A percentile compares a stretch with the other conserved stretches of the same genome.
Conservation (phyloP, 1,140 invertebrate species). For the Ceratosolen solmsi region DNA sequence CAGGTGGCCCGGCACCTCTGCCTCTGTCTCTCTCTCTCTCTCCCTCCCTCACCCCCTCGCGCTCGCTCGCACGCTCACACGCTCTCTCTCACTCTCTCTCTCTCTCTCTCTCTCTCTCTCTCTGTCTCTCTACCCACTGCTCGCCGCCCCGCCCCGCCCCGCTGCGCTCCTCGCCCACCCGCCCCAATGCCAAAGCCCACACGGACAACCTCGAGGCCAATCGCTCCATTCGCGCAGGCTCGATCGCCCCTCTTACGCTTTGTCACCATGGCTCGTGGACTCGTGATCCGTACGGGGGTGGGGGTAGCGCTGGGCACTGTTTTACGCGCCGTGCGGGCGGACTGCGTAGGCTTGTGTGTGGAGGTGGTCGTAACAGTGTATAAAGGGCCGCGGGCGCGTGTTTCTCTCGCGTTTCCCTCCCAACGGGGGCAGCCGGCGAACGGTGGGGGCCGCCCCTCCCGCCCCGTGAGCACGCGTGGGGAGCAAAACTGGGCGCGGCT, state of each 20-base stretch:
- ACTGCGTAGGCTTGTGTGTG: not conserved
- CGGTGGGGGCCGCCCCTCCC: not conserved
- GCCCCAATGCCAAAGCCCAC: not conserved
- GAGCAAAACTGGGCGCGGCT: slow-evolving; percentile 67
- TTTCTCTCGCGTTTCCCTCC: not conserved
- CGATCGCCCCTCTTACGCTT: slow-evolving; percentile 21
- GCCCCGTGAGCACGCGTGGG: slow-evolving; percentile 51
- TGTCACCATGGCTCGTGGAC: not conserved
- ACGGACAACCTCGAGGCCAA: no score
- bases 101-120: no score
- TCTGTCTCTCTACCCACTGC: no score
- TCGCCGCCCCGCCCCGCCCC: not conserved
- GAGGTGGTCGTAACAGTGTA: no score
- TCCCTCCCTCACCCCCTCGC: not conserved
- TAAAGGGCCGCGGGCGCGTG: slow-evolving; percentile 3
- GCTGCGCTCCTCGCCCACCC: not conserved
- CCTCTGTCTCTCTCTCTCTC: no score
- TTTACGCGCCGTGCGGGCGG: not conserved
- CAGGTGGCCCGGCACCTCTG: slow-evolving; percentile 59
- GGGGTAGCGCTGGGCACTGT: not conserved
- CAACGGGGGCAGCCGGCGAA: slow-evolving; percentile 6
- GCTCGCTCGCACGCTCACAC: no score
- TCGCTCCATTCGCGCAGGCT: not conserved
- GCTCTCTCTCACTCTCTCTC: not conserved
- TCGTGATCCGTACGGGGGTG: not conserved